Percentiles rank a stretch among this genome's conserved stretches.
These are phyloP conservation scores for Parasteatoda lunata DNA, from an alignment of 2,888 invertebrate species.

Conservation along the genomic window DNA sequence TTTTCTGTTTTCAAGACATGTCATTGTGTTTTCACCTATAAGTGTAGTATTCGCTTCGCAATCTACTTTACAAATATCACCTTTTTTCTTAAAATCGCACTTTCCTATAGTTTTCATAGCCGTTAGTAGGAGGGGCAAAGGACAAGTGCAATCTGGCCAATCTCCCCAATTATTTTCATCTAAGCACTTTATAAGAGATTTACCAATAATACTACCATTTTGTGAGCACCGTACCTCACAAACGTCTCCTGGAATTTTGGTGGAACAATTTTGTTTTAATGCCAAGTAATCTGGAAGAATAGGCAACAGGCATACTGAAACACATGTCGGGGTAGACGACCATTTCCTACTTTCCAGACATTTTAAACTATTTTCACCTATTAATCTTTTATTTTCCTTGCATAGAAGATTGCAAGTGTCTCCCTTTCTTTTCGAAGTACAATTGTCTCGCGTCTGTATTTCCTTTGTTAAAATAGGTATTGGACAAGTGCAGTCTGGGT, in stretches of 20 bases:
- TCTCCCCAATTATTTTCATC: slow-evolving; percentile 3
- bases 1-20: background rate
- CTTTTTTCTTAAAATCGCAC: background rate
- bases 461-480: background rate
- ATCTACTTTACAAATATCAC: background rate
- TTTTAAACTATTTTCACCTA: background rate
- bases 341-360: background rate
- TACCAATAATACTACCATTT: background rate
- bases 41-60: background rate
- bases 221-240: slow-evolving; percentile 9
- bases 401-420: background rate
- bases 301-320: background rate
- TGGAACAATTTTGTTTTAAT: background rate
- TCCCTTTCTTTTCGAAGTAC: background rate
- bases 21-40: background rate
- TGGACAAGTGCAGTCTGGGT: slow-evolving; percentile 27
- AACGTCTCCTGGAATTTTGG: background rate
- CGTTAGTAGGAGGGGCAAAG: background rate
- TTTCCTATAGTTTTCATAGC: background rate
- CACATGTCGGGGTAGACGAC: background rate
- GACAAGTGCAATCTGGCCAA: slow-evolving; percentile 12
- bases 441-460: background rate
- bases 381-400: background rate
- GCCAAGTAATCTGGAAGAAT: background rate
- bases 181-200: background rate